Conservation (phyloP, 2,113 vertebrate species). For the Zonotrichia leucophrys region DNA sequence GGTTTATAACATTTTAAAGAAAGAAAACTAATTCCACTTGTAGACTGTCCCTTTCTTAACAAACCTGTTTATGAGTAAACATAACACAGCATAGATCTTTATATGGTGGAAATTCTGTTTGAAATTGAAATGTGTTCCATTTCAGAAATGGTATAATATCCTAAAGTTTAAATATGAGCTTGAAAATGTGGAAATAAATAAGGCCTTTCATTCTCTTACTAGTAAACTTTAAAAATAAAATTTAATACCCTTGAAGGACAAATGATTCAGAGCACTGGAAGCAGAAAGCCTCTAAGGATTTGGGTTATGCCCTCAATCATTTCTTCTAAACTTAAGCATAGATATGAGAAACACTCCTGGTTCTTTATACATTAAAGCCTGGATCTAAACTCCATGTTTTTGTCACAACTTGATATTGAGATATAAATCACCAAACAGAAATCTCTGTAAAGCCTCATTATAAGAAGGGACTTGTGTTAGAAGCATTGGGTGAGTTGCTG, state of each 20-base stretch:
- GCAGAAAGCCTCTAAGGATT: neutral
- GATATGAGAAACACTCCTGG: neutral
- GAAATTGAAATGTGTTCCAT: conserved; percentile 25
- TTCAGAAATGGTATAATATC: neutral
- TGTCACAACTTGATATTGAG: neutral
- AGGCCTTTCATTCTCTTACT: neutral
- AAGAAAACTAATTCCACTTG: neutral
- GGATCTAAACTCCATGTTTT: neutral
- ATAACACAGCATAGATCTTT: neutral
- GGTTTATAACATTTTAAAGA: neutral
- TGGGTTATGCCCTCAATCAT: conserved; percentile 20
- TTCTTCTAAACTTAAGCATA: neutral
- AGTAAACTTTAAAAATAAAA: conserved; percentile 40
- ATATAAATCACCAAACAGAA: conserved; percentile 4
- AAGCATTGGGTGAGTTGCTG: neutral
- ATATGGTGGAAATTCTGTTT: neutral
- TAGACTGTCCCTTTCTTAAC: neutral
- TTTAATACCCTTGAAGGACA: conserved; percentile 31
- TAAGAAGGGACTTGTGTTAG: neutral
- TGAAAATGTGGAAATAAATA: conserved; percentile 49
- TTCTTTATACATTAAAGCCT: neutral
- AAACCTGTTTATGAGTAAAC: neutral
- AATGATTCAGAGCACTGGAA: neutral
- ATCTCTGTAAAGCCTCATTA: neutral
- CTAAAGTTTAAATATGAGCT: conserved; percentile 31